phyloP scores from a whole-genome alignment of 1,140 invertebrate genomes.

The Artemia franciscana region DNA sequence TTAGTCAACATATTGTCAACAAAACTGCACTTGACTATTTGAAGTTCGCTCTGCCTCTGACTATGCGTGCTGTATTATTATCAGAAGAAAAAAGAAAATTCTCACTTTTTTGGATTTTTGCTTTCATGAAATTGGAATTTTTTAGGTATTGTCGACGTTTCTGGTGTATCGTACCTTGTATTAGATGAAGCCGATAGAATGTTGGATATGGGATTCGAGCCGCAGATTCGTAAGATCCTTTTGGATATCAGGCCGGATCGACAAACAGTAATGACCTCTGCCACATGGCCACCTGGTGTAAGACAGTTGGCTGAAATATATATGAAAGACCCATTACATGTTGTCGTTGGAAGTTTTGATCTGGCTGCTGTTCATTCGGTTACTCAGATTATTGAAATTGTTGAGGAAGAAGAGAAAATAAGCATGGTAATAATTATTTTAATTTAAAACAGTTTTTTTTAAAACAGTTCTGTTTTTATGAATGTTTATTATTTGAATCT shows the following conservation, averaged over 20 bases:
- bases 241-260: constrained; percentile 49
- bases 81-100: too few relatives aligned
- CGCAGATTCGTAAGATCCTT: constrained; percentile 54
- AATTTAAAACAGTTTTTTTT: not conserved
- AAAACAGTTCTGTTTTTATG: not conserved
- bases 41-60: too few relatives aligned
- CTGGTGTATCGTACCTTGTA: constrained; percentile 53
- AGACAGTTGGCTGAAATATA: constrained; percentile 54
- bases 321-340: constrained; percentile 64
- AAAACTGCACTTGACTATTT: too few relatives aligned
- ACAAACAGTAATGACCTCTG: constrained; percentile 67
- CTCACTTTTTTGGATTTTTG: too few relatives aligned
- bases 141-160: not conserved
- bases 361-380: constrained; percentile 60
- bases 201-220: constrained; percentile 33
- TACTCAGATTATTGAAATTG: constrained; percentile 41
- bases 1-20: too few relatives aligned
- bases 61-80: too few relatives aligned
- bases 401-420: constrained; percentile 46
- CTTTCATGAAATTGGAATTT: not conserved
- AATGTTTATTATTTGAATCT: not conserved
- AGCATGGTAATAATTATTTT: constrained; percentile 22
- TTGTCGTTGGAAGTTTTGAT: constrained; percentile 67
- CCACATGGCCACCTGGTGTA: constrained; percentile 69
- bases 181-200: constrained; percentile 49